Evolutionary conservation across 2,797 vertebrate species (phyloP), one percentile per base, ranked within the genome.

Genomic region (Dallia pectoralis): DNA sequence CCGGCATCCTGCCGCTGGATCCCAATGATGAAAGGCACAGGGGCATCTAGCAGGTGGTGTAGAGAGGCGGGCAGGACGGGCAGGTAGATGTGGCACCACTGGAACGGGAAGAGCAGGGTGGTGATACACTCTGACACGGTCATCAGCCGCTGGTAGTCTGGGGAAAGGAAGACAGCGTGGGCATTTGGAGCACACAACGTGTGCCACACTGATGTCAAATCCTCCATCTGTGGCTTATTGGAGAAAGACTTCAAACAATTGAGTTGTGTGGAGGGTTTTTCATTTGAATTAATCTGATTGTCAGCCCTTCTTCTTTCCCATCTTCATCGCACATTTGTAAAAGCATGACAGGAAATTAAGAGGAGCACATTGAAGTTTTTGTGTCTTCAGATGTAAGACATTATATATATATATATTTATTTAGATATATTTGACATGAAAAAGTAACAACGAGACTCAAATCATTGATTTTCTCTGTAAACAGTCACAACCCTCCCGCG

Each of bases 91-190:
- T 99, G 97, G 81, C 98, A 97, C 98, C 97, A 99, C 76, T 98
- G 96, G 89, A 99, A 99, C 0, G 98, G 98, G 93, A 99, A 99
- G 33, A 99, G 90, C 74, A 99, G 91, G 0, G 95, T 95, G 0
- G 94, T 96, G 90, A 99, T 91, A 48, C 96, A 94, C 84, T 99
- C 98, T 0, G 97, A 97, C 78, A 99, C 96, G 0, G 94, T 97
- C 97, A 99, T 99, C 88, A 99, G 88, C 30, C 95, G 95, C 80
- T 99, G 98, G 85, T 97, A 98, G 90, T 99, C 98, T 99, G 86
- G 62, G 74, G 49, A 56, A 29, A 56, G 30, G 22, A 19, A 33
- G 32, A 33, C 15, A 32, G 70, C 36, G n/a, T 48, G 29, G 53
- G 0, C 22, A 25, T 56, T 56, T 22, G 51, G 51, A 9, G 1